Conservation (phyloP, 2,797 vertebrate genomes). For the Aeoliscus strigatus region DNA sequence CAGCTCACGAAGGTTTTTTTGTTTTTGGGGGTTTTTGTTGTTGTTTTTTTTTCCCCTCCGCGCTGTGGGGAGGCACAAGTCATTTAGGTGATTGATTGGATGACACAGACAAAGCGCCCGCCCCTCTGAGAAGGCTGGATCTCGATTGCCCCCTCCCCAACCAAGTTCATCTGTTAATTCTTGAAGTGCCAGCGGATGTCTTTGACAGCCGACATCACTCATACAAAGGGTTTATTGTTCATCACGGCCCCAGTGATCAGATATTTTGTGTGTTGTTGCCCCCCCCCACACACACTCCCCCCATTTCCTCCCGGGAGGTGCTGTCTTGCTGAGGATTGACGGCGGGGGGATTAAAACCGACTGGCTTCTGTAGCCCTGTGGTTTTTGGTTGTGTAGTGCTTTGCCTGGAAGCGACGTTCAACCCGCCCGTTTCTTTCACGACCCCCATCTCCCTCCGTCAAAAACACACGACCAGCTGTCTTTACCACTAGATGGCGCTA, state of each 20-base stretch:
- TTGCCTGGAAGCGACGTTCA: conserved; percentile 18
- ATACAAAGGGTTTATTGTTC: conserved; percentile 63
- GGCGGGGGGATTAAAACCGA: conserved; percentile 46
- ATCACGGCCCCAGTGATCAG: conserved; percentile 31
- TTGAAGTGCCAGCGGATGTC: conserved; percentile 37
- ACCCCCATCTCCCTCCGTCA: conserved; percentile 20
- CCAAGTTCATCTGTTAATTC: conserved; percentile 40
- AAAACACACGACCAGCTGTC: conserved; percentile 31
- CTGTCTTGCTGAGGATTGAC: conserved; percentile 37
- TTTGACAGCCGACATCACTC: conserved; percentile 2
- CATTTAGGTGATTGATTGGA: conserved; percentile 41
- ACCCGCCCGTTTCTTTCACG: conserved; percentile 42
- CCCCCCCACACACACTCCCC: conserved; percentile 10
- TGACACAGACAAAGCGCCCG: conserved; percentile 31
- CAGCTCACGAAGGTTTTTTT: too few relatives aligned
- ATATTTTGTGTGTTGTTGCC: conserved; percentile 10
- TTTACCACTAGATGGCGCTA: conserved; percentile 46
- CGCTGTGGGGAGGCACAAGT: conserved; percentile 22
- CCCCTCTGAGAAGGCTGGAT: conserved; percentile 27
- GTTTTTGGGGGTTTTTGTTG: too few relatives aligned
- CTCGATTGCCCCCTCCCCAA: conserved; percentile 17
- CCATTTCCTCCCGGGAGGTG: conserved; percentile 50
- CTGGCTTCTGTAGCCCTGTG: conserved; percentile 35
- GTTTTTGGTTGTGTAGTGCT: conserved; percentile 49
- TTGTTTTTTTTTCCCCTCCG: conserved; percentile 13